These are phyloP conservation scores for Microplitis demolitor DNA, from an alignment of 1,140 invertebrate genomes.

Conservation along the genomic window DNA sequence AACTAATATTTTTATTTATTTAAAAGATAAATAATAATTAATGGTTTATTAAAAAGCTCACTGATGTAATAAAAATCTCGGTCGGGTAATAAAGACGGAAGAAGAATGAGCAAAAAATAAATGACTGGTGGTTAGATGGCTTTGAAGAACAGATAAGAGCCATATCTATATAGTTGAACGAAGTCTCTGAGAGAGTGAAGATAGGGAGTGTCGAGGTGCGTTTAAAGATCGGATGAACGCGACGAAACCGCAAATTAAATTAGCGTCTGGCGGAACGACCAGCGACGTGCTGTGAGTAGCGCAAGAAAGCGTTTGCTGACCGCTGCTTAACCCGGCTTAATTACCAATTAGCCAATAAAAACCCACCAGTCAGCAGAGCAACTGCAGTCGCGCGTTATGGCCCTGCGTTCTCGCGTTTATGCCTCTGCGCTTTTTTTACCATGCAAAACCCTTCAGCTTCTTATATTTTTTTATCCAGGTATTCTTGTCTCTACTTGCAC, in stretches of 20 bases:
- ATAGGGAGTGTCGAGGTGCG: not conserved
- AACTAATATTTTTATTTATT: too few species aligned
- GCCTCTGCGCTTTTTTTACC: not conserved
- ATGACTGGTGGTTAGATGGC: not conserved
- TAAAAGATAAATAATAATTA: too few species aligned
- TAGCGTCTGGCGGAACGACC: slow-evolving; percentile 48
- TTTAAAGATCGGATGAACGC: slow-evolving; percentile 36
- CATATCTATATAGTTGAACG: not conserved
- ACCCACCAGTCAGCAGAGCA: slow-evolving; percentile 41
- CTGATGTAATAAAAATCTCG: too few species aligned
- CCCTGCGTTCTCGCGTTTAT: slow-evolving; percentile 21
- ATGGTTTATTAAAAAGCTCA: too few species aligned
- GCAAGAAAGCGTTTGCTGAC: slow-evolving; percentile 52
- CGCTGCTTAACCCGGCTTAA: slow-evolving; percentile 54
- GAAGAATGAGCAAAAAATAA: too few species aligned
- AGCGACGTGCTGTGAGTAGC: slow-evolving; percentile 8
- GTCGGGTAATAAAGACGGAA: too few species aligned
- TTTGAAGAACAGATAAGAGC: not conserved
- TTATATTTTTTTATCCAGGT: not conserved
- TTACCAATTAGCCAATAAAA: slow-evolving; percentile 59
- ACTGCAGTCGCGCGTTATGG: slow-evolving; percentile 40
- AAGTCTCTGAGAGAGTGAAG: not conserved
- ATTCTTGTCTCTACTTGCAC: not conserved
- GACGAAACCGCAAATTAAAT: slow-evolving; percentile 60
- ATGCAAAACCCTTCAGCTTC: not conserved